Conservation (phyloP, 2,113 vertebrate genomes). For the Marmota flaviventris region DNA sequence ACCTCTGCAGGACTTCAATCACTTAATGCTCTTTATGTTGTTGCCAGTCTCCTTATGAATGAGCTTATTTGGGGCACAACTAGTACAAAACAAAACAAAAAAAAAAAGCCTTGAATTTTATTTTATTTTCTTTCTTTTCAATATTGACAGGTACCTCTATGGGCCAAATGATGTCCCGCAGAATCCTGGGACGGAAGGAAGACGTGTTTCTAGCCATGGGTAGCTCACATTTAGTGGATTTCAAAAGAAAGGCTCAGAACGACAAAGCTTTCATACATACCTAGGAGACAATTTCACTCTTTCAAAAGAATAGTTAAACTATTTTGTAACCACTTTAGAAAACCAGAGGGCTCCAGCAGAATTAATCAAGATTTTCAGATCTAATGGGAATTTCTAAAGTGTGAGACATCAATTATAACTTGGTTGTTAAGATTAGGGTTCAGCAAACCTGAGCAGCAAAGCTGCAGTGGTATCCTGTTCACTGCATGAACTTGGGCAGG, state of each 20-base stretch:
- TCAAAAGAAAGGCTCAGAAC: slow-evolving; percentile 35
- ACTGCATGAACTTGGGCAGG: background rate
- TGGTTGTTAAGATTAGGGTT: background rate
- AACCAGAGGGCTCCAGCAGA: slow-evolving; percentile 26
- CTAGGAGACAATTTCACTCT: background rate
- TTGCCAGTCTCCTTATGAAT: background rate
- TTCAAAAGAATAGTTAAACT: slow-evolving; percentile 17
- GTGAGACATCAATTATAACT: background rate
- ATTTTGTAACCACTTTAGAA: slow-evolving; percentile 1
- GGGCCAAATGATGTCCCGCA: background rate
- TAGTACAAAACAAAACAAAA: background rate
- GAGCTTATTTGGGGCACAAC: background rate
- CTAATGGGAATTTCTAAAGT: background rate
- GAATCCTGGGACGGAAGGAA: background rate
- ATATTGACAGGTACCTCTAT: background rate
- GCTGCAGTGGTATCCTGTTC: background rate
- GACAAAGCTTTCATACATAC: background rate
- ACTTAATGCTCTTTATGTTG: background rate
- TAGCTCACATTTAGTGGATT: slow-evolving; percentile 34
- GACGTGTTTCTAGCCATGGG: background rate
- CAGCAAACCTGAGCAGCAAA: background rate
- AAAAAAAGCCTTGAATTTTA: background rate
- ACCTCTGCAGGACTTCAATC: background rate
- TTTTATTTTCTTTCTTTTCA: slow-evolving; percentile 51
- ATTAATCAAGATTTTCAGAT: slow-evolving; percentile 21